These are phyloP conservation scores for Poeciliopsis turneri DNA, from an alignment of 2,797 vertebrate species.

Conservation along the genomic window DNA sequence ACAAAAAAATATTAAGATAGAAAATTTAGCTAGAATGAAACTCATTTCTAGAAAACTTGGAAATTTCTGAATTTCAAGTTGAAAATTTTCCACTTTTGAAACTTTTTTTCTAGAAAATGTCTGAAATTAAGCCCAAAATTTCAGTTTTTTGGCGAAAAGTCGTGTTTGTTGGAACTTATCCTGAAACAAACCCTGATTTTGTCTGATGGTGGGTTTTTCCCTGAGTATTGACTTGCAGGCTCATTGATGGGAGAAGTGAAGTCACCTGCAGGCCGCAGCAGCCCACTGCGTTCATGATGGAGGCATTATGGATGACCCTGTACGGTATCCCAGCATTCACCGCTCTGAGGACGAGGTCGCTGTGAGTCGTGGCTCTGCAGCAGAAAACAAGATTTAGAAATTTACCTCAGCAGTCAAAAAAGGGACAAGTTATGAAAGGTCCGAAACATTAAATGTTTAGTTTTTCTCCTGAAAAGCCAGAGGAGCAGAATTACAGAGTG, in stretches of 20 bases:
- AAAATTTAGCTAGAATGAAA: too few relatives aligned
- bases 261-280: slow-evolving; percentile 95
- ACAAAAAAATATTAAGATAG: too few relatives aligned
- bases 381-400: not conserved
- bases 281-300: slow-evolving; percentile 93
- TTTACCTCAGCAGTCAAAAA: not conserved
- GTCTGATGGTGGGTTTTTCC: not conserved
- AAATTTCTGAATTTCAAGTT: too few relatives aligned
- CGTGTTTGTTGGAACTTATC: too few relatives aligned
- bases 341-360: slow-evolving; percentile 93
- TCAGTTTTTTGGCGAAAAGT: too few relatives aligned
- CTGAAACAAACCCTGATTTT: not conserved
- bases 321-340: slow-evolving; percentile 88
- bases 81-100: too few relatives aligned
- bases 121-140: too few relatives aligned
- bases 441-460: not conserved
- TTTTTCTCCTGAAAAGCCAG: not conserved
- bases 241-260: not conserved
- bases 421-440: not conserved
- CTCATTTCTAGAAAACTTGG: too few relatives aligned
- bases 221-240: not conserved
- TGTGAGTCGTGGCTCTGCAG: slow-evolving; percentile 94
- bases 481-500: not conserved
- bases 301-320: slow-evolving; percentile 93
- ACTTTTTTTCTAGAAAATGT: too few relatives aligned